Base-by-base conservation (phyloP, 2,888 invertebrate genomes). In the Beris chalybata region DNA sequence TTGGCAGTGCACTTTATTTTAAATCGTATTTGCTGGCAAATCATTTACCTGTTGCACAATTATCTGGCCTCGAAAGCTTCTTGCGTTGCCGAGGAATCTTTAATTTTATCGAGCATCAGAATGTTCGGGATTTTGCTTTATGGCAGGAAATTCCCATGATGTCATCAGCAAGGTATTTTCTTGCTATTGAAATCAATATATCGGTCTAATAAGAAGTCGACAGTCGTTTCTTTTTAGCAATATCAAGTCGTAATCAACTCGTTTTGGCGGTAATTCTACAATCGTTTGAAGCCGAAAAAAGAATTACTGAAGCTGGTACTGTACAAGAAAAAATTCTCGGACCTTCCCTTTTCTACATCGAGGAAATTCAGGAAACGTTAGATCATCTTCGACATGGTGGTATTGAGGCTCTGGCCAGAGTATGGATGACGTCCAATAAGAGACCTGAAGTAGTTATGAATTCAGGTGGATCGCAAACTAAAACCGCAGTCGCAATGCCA, bases 341-440 rank as follows among this genome's bases (percentile, higher is more conserved):
- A 0, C 92, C 93, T 0, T 90, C 92, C 68, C 87, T 90, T 1
- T 91, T 93, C 79, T 93, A 93, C 74, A 91, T 95, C 0, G 93
- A 95, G 80, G 95, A 95, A 79, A 94, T 91, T 59, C 91, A 92
- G 77, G 92, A 92, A 70, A 94, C 94, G 2, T 78, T 95, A 4
- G 87, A 89, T 58, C 86, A 92, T 71, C 82, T 93, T 0, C 87
- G 89, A 73, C 89, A 90, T 71, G 86, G 92, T 12, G 92, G 92
- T 4, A 83, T 93, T 22, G 85, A 90, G 69, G 87, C 87, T 71
- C 82, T 92, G 59, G 85, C 91, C 9, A 85, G 86, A 48, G 84
- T 87, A 9, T 67, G 55, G 67, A 56, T 43, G 29, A 77, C 83
- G 0, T 85, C 87, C 0, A 90, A 89, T 76, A 85, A 87, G 0